Evolutionary conservation across 1,140 invertebrate species (phyloP), one percentile per base, ranked within the genome.

Genomic region (Paralvinella palmiformis): DNA sequence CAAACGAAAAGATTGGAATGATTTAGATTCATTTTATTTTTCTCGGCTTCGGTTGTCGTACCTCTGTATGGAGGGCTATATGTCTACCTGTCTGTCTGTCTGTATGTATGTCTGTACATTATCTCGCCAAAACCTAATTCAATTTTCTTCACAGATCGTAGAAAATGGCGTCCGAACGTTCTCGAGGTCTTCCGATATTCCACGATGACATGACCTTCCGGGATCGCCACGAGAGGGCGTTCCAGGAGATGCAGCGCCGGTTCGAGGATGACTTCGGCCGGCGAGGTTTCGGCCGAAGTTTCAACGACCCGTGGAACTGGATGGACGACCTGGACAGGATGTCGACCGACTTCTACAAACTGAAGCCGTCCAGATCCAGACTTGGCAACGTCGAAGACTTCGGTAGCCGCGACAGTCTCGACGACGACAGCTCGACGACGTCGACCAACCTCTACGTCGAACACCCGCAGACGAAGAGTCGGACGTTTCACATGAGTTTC

Each of bases 401-500:
- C 33, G 50, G 62, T 10, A 63, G 62, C 20, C 17, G 50, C 22
- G 64, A 66, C 7, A 59, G 64, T 7, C 53, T 66, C 27, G 64
- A 66, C 35, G 50, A 60, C 13, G 58, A 63, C 20, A 62, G 32
- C n/a, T 59, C 55, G 27, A 45, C 35, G 27, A 62, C 45, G 22
- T 59, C 55, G 27, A 45, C 35, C 33, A 60, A 53, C 37, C 58
- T 66, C 59, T 59, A 62, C 53, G 29, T 62, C 35, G 59, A 61
- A n/a, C 59, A 66, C 36, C 44, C 64, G 0, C 32, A 62, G n/a
- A 53, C 36, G 48, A 66, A 62, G 24, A 57, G 24, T 33, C 32
- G 52, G 6, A 64, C 35, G 45, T 66, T 66, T 41, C 27, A 59
- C 29, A 44, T 66, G 32, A 66, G 64, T 35, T 66, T 66, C 53